Base-by-base conservation (phyloP, 2,797 vertebrate genomes). In the Arnoldichthys spilopterus region DNA sequence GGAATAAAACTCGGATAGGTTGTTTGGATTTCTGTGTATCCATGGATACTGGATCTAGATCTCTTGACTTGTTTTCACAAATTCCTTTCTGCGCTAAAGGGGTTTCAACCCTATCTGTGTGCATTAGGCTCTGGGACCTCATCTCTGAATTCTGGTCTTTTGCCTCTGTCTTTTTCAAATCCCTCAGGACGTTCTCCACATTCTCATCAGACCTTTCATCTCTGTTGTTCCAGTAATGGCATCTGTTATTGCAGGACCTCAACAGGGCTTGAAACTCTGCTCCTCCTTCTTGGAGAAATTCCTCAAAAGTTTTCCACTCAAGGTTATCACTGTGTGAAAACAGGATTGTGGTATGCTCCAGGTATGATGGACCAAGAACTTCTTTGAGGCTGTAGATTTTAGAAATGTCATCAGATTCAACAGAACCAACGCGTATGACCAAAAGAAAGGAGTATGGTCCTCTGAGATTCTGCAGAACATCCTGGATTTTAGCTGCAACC, bases 291-390 rank as follows among this genome's bases (percentile, higher is more conserved):
- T 2, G 1, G n/a, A 77, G 20, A 45, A 62, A 82, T 1, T 63
- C 40, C 2, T 61, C 22, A 51, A 78, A 58, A 9, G 32, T 20
- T 64, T 78, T 76, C 3, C 15, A 43, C 40, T 79, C 49, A 11
- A 79, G 77, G 30, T 79, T 56, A 47, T 79, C 81, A 34, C 40
- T 34, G 67, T 53, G 58, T 76, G 81, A 43, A 49, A 83, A 83
- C 47, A 76, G 20, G 24, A 83, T 72, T 18, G 72, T 61, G 28
- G 81, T 83, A 12, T 68, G 72, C 8, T 64, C 16, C 20, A 79
- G 59, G 59, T 34, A 83, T 0, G 49, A 18, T 0, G 30, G 0
- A 2, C 77, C 77, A 30, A 83, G 20, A 0, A 71, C 11, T 0
- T 32, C 30, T 22, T 37, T 6, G 11, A 79, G 68, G 8, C 1